Evolutionary conservation across 53 echinoderm and acorn worm genomes (phyloP), one percentile per base, ranked within the genome.

Genomic region (Holothuria scabra): DNA sequence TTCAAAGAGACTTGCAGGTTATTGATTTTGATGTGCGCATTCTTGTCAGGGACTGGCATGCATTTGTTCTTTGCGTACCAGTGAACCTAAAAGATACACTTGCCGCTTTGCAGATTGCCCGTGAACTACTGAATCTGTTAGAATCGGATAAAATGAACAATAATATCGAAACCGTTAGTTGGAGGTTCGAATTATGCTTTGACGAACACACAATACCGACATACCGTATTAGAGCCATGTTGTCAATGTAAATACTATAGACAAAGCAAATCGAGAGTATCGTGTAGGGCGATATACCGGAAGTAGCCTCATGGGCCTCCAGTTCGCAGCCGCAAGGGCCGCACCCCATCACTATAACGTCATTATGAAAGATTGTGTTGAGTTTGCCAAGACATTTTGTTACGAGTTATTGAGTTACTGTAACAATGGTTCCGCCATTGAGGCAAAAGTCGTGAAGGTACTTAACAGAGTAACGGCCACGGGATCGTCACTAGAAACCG

Each of bases 321-420:
- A 90, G 65, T 38, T 90, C 12, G 86, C 90, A 7, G 61, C 66
- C 16, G 86, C 86, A 28, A 44, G 86, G 25, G 86, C 90, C 20
- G 68, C 86, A 10, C 86, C 86, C 1, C 81, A 56, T 10, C 86
- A 85, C 22, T 90, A 83, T 26, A 48, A 33, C 20, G 86, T 86
- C 30, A 80, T 90, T 22, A 65, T 86, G 84, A 71, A 86, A 11
- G 90, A 90, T 76, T 90, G 90, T 52, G 90, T 90, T 31, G 90
- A 90, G 60, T 90, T 90, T 72, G 84, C 86, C 37, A 90, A 90
- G 67, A 74, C 59, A 29, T 86, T 90, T 60, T 90, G 90, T 72
- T 81, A 71, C n/a, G 70, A 90, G 56, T 72, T 90, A 56, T 48
- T 90, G 57, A 68, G 86, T 20, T 90, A 86, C 69, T 81, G 82